Base-by-base conservation (phyloP, 2,888 invertebrate genomes). In the Apomyelois bistriatella region DNA sequence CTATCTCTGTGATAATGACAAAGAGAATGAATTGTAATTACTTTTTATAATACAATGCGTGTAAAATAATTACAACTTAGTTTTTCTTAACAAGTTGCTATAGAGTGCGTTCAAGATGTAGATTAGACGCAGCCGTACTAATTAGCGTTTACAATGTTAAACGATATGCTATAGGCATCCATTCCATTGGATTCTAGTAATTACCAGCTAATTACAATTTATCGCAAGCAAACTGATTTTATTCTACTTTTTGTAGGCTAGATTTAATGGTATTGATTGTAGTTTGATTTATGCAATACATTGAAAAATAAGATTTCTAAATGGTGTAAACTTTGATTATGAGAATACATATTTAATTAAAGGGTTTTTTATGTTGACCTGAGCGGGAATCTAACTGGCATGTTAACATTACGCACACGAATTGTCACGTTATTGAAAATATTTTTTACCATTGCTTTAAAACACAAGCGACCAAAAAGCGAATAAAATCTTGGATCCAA, bases 101-200 rank as follows among this genome's bases (percentile, higher is more conserved):
- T 32, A 10, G 7, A 28, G 32, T 46, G 32, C 46, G 28, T 43
- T 51, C 36, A 37, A 37, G 52, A 52, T 52, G 48, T 48, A 59
- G 52, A 49, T 56, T 51, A 41, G 37, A 48, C 37, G 37, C 48
- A 30, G 37, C 28, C 49, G 42, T 36, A 46, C 55, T 55, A 60
- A 58, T 60, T 57, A 60, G 55, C 41, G 46, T 55, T 37, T 49
- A 55, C 53, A 54, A 53, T 53, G 60, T 56, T 54, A 49, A 46
- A 50, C 54, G 54, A 56, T 58, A 52, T 51, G 48, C 55, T 47
- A 48, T 48, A 48, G 51, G 54, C 51, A 52, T 55, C 49, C 54
- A 56, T 60, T 60, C 51, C 48, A 13, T 38, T 53, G 53, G 40
- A 54, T 47, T 49, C 48, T 53, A 53, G 54, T 57, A 60, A 59